Evolutionary conservation across 2,888 invertebrate species (phyloP).

Genomic region (Cistogaster globosa): DNA sequence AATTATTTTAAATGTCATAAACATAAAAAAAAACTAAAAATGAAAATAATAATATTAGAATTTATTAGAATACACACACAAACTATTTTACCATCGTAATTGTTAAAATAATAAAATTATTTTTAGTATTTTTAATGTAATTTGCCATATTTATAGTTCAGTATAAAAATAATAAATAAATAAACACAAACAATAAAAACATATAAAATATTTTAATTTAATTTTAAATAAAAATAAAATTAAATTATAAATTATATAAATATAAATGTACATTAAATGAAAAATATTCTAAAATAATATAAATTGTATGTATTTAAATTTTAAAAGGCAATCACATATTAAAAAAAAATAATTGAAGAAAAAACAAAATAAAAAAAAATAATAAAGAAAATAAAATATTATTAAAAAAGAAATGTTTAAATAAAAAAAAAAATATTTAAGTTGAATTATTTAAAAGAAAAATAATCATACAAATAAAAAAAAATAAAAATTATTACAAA

Average conservation of each 20-base stretch:
- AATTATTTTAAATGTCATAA: conserved; percentile 64
- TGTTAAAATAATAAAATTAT: conserved; percentile 53
- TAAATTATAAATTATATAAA: conserved; percentile 63
- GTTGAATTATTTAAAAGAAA: conserved; percentile 72
- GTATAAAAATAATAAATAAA: conserved; percentile 59
- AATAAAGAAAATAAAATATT: conserved; percentile 9
- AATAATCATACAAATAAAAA: conserved; percentile 47
- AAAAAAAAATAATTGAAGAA: conserved; percentile 52
- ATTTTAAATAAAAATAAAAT: conserved; percentile 4
- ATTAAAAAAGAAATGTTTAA: conserved; percentile 63
- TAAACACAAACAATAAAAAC: conserved; percentile 7
- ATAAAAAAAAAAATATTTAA: conserved; percentile 71
- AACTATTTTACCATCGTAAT: conserved; percentile 59
- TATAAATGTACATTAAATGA: conserved; percentile 53
- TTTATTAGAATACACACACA: conserved; percentile 46
- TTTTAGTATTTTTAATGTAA: conserved; percentile 72
- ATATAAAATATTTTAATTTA: conserved; percentile 10
- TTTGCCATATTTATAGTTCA: conserved; percentile 81
- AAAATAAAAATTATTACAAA: conserved; percentile 50
- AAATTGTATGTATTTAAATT: conserved; percentile 73
- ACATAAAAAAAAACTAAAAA: conserved; percentile 29
- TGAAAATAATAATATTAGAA: conserved; percentile 43
- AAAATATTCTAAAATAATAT: conserved; percentile 68
- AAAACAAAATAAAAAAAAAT: conserved; percentile 10
- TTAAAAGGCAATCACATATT: conserved; percentile 78